Evolutionary conservation across 2,113 vertebrate genomes (phyloP).

Genomic region (Hippocampus zosterae): DNA sequence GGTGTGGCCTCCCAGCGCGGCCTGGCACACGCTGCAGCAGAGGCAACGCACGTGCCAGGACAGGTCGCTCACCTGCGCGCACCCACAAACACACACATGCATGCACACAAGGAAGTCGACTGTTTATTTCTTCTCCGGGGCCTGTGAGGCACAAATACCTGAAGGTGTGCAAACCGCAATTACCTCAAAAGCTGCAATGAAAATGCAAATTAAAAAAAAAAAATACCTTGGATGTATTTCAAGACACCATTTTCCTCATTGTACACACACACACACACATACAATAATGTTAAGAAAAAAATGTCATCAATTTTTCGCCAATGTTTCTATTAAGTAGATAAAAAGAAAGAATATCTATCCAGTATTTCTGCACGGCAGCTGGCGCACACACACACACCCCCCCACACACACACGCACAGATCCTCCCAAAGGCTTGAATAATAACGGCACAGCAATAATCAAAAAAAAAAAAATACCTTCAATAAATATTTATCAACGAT

Average conservation of each 20-base stretch:
- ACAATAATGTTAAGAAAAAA: no score
- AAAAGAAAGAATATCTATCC: no score
- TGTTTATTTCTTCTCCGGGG: neutral
- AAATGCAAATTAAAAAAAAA: neutral
- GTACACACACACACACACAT: neutral
- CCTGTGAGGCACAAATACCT: neutral
- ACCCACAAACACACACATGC: no score
- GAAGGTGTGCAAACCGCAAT: neutral
- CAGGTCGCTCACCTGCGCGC: constrained; percentile 87
- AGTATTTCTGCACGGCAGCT: no score
- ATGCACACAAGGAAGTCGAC: neutral
- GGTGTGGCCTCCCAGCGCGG: constrained; percentile 87
- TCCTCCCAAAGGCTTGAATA: neutral
- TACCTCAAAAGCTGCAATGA: neutral
- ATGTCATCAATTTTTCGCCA: no score
- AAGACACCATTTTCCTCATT: no score
- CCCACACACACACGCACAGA: no score
- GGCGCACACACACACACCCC: neutral
- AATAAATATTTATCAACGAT: constrained; percentile 97
- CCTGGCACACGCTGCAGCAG: constrained; percentile 94
- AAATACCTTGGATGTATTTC: neutral
- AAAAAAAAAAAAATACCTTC: constrained; percentile 74
- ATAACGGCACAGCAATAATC: neutral
- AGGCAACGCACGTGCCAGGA: constrained; percentile 98
- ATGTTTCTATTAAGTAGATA: no score